Percentiles rank a stretch among this genome's conserved stretches.
Evolutionary conservation across 2,797 vertebrate species (phyloP).

Genomic region (Gastrophryne carolinensis): DNA sequence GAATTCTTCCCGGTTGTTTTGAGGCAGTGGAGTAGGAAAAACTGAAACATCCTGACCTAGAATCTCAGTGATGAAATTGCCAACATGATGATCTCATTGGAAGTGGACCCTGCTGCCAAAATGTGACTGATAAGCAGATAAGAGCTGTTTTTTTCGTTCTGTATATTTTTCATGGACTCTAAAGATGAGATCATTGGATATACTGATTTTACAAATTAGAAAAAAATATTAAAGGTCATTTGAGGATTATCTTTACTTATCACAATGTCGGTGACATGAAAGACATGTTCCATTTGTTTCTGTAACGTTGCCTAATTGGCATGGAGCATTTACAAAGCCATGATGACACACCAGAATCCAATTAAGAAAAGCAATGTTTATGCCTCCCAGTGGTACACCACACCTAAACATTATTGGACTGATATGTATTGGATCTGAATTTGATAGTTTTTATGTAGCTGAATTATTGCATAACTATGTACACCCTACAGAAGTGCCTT

Average conservation of each 20-base stretch:
- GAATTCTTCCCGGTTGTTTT: too few relatives aligned
- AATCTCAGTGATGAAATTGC: slow-evolving; percentile 4
- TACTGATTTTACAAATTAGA: too few relatives aligned
- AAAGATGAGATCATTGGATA: too few relatives aligned
- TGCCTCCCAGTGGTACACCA: not conserved
- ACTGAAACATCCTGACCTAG: not conserved
- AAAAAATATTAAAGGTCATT: too few relatives aligned
- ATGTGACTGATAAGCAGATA: not conserved
- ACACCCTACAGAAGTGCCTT: too few relatives aligned
- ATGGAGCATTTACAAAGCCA: not conserved
- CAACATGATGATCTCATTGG: slow-evolving; percentile 14
- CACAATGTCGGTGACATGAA: not conserved
- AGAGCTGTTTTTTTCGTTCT: not conserved
- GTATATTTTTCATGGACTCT: not conserved
- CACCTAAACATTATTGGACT: not conserved
- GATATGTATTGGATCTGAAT: too few relatives aligned
- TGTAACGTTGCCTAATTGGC: not conserved
- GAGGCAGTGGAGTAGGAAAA: not conserved
- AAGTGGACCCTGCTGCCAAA: slow-evolving; percentile 1
- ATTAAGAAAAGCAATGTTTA: too few relatives aligned
- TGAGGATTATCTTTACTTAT: not conserved
- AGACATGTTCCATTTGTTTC: not conserved
- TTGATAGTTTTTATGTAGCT: too few relatives aligned
- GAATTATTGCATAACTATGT: too few relatives aligned
- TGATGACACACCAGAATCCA: not conserved